phyloP scores from a whole-genome alignment of 2,888 invertebrate genomes.

The Lasioglossum lativentre region DNA sequence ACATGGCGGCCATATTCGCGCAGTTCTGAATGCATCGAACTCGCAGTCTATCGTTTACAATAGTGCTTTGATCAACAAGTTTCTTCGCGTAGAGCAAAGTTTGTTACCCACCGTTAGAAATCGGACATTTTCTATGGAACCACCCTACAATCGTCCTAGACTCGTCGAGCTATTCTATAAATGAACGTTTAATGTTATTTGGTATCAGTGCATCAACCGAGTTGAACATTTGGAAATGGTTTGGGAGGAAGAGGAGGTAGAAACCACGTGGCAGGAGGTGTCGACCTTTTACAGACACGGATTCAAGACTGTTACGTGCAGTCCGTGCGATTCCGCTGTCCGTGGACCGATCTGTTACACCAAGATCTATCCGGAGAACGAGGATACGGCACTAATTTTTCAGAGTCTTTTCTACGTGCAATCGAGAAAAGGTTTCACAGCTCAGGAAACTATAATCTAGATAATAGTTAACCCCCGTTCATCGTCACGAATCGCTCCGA shows the following conservation, averaged over 20 bases:
- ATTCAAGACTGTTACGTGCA: conserved; percentile 88
- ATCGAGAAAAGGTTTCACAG: conserved; percentile 87
- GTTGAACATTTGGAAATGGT: conserved; percentile 74
- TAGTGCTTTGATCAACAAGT: too few species aligned
- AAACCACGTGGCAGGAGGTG: conserved; percentile 80
- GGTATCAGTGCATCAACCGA: conserved; percentile 51
- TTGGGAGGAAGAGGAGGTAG: conserved; percentile 74
- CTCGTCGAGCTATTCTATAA: conserved; percentile 10
- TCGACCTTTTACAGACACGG: conserved; percentile 80
- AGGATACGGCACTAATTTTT: conserved; percentile 85
- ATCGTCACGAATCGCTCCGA: neutral
- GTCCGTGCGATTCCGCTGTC: conserved; percentile 88
- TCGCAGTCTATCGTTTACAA: too few species aligned
- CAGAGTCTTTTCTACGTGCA: conserved; percentile 88
- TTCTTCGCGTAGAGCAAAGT: too few species aligned
- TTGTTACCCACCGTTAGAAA: too few species aligned
- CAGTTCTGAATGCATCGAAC: too few species aligned
- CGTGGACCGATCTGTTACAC: conserved; percentile 87
- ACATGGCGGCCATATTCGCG: too few species aligned
- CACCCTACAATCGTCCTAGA: neutral
- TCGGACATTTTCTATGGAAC: too few species aligned
- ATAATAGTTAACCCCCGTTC: neutral
- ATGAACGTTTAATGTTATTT: conserved; percentile 32
- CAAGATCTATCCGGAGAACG: conserved; percentile 55
- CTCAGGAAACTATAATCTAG: conserved; percentile 32